Evolutionary conservation across 1,140 invertebrate species (phyloP), one percentile per base, ranked within the genome.

Genomic region (Plectus sambesii): DNA sequence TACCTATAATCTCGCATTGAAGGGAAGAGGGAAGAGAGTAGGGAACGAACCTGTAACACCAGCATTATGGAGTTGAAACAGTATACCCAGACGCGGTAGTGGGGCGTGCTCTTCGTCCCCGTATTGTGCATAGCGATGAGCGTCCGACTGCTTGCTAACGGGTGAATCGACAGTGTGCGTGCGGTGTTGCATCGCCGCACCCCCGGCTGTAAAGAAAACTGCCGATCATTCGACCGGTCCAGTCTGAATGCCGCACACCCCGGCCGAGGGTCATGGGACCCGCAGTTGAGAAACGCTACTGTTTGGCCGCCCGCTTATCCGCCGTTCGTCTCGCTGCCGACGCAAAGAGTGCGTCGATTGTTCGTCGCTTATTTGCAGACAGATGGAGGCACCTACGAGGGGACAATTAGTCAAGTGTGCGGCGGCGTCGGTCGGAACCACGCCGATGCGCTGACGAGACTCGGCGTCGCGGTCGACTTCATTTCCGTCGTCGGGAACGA

Each of bases 391-490:
- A 87, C 83, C n/a, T 79, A 85, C 59, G 61, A 65, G 1, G 80
- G 81, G 6, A 69, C 70, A 45, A 78, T 80, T 36, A 70, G 73
- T n/a, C 74, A 77, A 48, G 76, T 76, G 33, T 79, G 77, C 9
- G 89, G 88, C 2, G 88, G 89, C 8, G 90, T 96, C 0, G 89
- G 79, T 0, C 75, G 87, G 26, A 96, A 94, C 63, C 75, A 93
- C n/a, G 83, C 84, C 0, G 85, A 89, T 55, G 82, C 82, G 37
- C 70, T 94, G 5, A 75, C 75, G 42, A 79, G 82, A 56, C 73
- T 93, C 3, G 79, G 80, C 17, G 74, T 71, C 23, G 53, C 73
- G 4, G 64, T 72, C 2, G 72, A 79, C 38, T 76, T 93, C 27
- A 74, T 96, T 42, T 84, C 86, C 0, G 81, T 81, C 1, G 71